Evolutionary conservation across 2,113 vertebrate genomes (phyloP).

Genomic region (Athene cunicularia): DNA sequence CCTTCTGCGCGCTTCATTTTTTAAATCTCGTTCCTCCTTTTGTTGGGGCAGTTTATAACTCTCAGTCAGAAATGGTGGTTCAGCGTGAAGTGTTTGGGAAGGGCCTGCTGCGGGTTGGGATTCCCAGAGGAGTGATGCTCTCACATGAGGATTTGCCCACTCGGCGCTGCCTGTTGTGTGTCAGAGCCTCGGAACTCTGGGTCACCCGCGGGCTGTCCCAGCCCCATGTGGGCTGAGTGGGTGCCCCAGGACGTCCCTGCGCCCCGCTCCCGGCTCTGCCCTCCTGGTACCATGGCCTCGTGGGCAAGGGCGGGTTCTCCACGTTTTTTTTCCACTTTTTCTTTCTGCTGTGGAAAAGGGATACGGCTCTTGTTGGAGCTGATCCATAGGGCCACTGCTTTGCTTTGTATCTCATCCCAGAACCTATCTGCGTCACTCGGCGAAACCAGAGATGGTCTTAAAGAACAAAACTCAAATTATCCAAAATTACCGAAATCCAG

Average conservation of each 20-base stretch:
- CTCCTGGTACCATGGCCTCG: fast-evolving
- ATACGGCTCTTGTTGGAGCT: fast-evolving
- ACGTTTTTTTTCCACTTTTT: not conserved
- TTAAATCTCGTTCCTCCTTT: not conserved
- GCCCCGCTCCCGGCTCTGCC: fast-evolving
- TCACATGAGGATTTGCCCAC: fast-evolving
- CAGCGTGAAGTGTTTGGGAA: not conserved
- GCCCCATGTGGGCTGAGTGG: fast-evolving
- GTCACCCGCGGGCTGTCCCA: not conserved
- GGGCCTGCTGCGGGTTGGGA: not conserved
- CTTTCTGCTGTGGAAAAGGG: not conserved
- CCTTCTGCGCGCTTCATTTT: fast-evolving
- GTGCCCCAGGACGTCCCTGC: fast-evolving
- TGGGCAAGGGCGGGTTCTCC: not conserved
- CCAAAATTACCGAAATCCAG: too few species aligned
- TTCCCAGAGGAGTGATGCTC: not conserved
- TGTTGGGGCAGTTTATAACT: not conserved
- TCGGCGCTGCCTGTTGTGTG: fast-evolving
- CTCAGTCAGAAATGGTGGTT: not conserved
- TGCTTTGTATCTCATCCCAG: not conserved
- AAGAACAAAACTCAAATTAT: not conserved
- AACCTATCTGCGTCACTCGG: not conserved
- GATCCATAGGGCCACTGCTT: not conserved
- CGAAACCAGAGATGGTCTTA: not conserved
- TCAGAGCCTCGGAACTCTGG: too few species aligned